Evolutionary conservation across 1,140 invertebrate genomes (phyloP).

Genomic region (Anadara kagoshimensis): DNA sequence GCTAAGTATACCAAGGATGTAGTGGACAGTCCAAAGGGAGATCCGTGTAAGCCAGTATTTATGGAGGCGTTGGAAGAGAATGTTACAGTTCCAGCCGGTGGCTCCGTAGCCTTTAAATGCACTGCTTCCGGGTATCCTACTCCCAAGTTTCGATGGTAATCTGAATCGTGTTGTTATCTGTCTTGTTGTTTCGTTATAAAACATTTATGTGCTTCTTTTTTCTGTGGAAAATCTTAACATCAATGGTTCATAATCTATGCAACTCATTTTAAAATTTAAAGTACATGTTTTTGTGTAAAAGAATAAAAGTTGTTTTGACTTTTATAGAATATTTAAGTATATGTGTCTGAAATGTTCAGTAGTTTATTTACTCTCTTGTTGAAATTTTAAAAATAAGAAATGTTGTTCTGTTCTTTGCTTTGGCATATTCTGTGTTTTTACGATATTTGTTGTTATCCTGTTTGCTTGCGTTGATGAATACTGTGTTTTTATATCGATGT

Average conservation of each 20-base stretch:
- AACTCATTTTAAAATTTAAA: neutral
- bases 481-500: too few species aligned
- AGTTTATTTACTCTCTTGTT: too few species aligned
- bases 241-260: neutral
- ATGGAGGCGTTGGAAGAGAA: slow-evolving; percentile 11
- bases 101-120: slow-evolving; percentile 19
- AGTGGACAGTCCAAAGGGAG: neutral
- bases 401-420: too few species aligned
- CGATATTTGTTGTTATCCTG: too few species aligned
- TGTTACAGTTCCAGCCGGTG: slow-evolving; percentile 1
- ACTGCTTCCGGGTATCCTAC: slow-evolving; percentile 20
- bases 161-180: neutral
- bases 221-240: neutral
- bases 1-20: neutral
- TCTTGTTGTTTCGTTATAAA: neutral
- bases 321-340: too few species aligned
- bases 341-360: too few species aligned
- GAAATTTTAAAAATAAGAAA: too few species aligned
- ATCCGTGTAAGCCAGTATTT: slow-evolving; percentile 13
- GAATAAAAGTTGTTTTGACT: neutral
- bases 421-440: too few species aligned
- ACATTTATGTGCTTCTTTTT: too few species aligned
- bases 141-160: slow-evolving; percentile 27
- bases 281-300: neutral
- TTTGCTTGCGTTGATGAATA: too few species aligned